A percentile compares a stretch with the other conserved stretches of the same genome.
Conservation (phyloP, 2,113 vertebrate genomes). For the Motacilla alba region DNA sequence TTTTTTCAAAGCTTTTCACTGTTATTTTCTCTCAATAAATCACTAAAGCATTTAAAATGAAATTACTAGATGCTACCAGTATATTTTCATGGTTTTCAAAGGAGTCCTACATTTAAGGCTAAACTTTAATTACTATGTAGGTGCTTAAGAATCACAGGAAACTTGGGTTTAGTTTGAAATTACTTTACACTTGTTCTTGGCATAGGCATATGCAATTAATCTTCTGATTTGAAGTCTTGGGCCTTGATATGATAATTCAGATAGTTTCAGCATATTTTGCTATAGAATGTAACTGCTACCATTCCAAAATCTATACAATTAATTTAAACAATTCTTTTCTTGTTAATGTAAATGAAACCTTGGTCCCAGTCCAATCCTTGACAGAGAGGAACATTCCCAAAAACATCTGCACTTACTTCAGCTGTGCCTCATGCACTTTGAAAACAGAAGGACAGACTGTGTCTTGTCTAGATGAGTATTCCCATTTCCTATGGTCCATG, state of each 20-base stretch:
- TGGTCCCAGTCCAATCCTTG: neutral
- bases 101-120: neutral
- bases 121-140: neutral
- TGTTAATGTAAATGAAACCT: neutral
- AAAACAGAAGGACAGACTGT: neutral
- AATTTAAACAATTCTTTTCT: neutral
- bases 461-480: neutral
- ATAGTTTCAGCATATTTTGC: neutral
- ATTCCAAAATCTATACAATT: neutral
- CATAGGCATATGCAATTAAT: neutral
- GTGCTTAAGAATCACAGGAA: neutral
- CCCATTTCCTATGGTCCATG: neutral
- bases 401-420: neutral
- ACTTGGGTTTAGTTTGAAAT: neutral
- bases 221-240: neutral
- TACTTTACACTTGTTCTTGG: neutral
- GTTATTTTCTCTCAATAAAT: neutral
- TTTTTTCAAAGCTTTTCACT: neutral
- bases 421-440: neutral
- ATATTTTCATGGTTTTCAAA: neutral
- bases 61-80: neutral
- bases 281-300: neutral
- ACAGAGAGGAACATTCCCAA: neutral
- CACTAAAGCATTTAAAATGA: neutral
- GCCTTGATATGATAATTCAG: neutral